These are phyloP conservation scores for Plebejus argus DNA, from an alignment of 2,888 invertebrate genomes.

Conservation along the genomic window DNA sequence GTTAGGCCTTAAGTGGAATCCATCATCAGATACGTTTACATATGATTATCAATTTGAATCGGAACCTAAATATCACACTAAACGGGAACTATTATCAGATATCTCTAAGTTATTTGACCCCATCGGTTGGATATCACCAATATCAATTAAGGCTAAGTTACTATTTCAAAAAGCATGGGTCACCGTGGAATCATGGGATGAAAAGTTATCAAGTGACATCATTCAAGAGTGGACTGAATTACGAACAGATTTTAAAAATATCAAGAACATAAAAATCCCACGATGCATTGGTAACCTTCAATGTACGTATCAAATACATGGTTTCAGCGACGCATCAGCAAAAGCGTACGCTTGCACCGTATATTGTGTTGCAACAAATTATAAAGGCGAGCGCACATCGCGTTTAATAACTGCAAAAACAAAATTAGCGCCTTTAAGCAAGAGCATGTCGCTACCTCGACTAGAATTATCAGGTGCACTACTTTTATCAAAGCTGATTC, in stretches of 20 bases:
- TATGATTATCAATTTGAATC: too few relatives aligned
- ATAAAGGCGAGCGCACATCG: slow-evolving; percentile 36
- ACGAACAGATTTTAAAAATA: background rate
- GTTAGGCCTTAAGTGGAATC: slow-evolving; percentile 32
- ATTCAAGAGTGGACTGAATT: background rate
- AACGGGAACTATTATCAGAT: background rate
- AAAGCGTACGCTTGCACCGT: slow-evolving; percentile 37
- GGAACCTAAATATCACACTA: background rate
- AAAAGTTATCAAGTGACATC: too few relatives aligned
- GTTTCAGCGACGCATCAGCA: slow-evolving; percentile 40
- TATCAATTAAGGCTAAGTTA: background rate
- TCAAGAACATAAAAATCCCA: background rate
- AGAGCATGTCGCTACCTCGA: slow-evolving; percentile 31
- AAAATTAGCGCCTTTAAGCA: slow-evolving; percentile 36
- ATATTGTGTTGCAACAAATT: slow-evolving; percentile 34
- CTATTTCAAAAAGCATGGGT: background rate
- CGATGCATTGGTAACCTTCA: slow-evolving; percentile 11
- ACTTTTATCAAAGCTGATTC: background rate
- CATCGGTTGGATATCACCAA: background rate
- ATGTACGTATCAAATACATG: slow-evolving; percentile 33
- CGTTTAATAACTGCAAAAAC: slow-evolving; percentile 35
- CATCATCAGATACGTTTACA: too few relatives aligned
- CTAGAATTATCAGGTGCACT: slow-evolving; percentile 33
- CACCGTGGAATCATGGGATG: too few relatives aligned
- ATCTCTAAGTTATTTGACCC: background rate